Base-by-base conservation (phyloP, 1,140 invertebrate genomes). In the Eciton burchellii region DNA sequence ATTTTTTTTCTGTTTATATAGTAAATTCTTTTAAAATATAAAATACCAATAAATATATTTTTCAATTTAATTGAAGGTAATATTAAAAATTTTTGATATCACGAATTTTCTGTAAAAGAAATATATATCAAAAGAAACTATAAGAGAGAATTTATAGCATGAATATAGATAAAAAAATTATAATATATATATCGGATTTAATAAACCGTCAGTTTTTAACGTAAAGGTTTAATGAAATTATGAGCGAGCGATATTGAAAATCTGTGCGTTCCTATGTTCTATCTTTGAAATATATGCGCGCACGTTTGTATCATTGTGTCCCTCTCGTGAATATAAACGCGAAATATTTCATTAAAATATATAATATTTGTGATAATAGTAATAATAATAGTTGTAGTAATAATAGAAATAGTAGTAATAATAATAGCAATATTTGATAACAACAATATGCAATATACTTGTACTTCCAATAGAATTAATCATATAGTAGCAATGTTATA, bases 261-360 rank as follows among this genome's bases (percentile, higher is more conserved):
- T 86, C 65, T 73, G 68, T 77, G 76, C 63, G 70, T 86, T 79
- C 77, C 81, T 87, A 62, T 62, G 26, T 84, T 76, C 26, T 5
- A n/a, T 54, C 41, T 72, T 77, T 76, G 45, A 82, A 63, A 71
- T 79, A 54, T 81, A 59, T 77, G 63, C 82, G 43, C 83, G n/a
- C 83, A 76, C 82, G 57, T 47, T 52, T 81, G 73, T 84, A 82
- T 88, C 57, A 60, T 52, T 79, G 65, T 76, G 57, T 83, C 16
- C n/a, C 21, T 62, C 19, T 5, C 52, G 70, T 29, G 54, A 87
- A 41, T 87, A 88, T 62, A 84, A 87, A 84, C 35, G 65, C 84
- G 77, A 77, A 6, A 87, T 82, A 76, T 88, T 47, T 45, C 45
- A 68, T 84, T 57, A 82, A 71, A 87, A n/a, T 86, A 83, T 57